Evolutionary conservation across 2,888 invertebrate species (phyloP), one percentile per base, ranked within the genome.

Genomic region (Leuctra nigra): DNA sequence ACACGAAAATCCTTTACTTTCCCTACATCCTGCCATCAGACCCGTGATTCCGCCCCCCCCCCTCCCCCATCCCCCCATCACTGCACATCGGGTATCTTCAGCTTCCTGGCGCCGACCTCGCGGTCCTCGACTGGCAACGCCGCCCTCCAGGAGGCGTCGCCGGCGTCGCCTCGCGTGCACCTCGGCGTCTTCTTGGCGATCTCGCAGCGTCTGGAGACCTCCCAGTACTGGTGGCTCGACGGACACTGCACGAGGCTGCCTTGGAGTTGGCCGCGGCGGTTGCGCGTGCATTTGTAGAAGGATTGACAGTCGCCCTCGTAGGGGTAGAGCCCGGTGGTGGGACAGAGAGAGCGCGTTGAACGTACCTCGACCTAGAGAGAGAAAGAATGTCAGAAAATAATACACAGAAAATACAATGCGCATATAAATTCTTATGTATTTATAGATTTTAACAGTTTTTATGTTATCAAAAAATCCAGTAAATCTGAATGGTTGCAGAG

Each of bases 231-330:
- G 64, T 81, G 88, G 41, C 83, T 83, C 64, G 81, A 75, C 0
- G 91, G 91, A 71, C 91, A 91, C 66, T 84, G 84, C 69, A 84
- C 83, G 13, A 91, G 74, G 64, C 80, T 81, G 14, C 86, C 90
- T 69, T 82, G 76, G 63, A 87, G 68, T 54, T 72, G 76, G 29
- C 70, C 67, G 46, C 74, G 76, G 1, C 73, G 67, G 61, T 74
- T 73, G 63, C 71, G 74, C 64, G 75, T 74, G 69, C 91, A 91
- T 71, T 86, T 89, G 50, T 87, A 75, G 68, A 89, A 89, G 13
- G 80, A 78, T 61, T 65, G 63, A 68, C 91, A 91, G 65, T 83
- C 81, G 54, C 77, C 76, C 63, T 84, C 82, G 59, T 86, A 79
- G 3, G 86, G 80, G 69, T 80, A 84, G 66, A 83, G 82, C 29